These are phyloP conservation scores for Okamejei kenojei DNA, from an alignment of 2,797 vertebrate species.

Conservation along the genomic window DNA sequence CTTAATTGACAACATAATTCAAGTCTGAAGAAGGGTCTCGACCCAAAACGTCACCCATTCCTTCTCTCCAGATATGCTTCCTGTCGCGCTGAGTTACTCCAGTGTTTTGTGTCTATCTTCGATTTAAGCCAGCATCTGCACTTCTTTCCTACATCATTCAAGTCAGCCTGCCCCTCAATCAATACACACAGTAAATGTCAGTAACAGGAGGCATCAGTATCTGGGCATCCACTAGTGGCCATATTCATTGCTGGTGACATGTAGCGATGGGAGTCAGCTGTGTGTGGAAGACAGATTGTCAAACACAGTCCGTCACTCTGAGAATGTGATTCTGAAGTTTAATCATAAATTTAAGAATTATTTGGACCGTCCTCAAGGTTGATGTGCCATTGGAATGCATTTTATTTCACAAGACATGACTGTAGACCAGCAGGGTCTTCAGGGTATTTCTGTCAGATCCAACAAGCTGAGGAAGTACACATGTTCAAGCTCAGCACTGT, in stretches of 20 bases:
- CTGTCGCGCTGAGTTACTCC: too few relatives aligned
- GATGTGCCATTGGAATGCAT: not conserved
- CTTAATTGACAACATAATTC: constrained; percentile 34
- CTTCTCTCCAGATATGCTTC: too few relatives aligned
- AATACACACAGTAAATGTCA: constrained; percentile 1
- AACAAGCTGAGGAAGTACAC: not conserved
- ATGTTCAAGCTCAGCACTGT: not conserved
- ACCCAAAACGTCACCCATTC: too few relatives aligned
- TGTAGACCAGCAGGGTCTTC: not conserved
- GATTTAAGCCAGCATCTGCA: too few relatives aligned
- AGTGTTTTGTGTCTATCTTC: too few relatives aligned
- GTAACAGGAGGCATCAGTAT: not conserved
- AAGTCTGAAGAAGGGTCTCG: not conserved
- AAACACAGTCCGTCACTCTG: constrained; percentile 10
- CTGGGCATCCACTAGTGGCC: not conserved
- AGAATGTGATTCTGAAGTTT: not conserved
- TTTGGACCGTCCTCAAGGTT: constrained; percentile 9
- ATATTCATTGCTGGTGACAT: constrained; percentile 18
- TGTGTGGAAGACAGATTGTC: constrained; percentile 14
- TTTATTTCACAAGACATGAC: not conserved
- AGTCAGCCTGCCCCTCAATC: not conserved
- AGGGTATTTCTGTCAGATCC: not conserved
- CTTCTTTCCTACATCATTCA: too few relatives aligned
- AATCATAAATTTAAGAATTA: constrained; percentile 24
- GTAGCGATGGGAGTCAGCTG: not conserved